Evolutionary conservation across 2,113 vertebrate genomes (phyloP), one percentile per base, ranked within the genome.

Genomic region (Periophthalmus modestus): DNA sequence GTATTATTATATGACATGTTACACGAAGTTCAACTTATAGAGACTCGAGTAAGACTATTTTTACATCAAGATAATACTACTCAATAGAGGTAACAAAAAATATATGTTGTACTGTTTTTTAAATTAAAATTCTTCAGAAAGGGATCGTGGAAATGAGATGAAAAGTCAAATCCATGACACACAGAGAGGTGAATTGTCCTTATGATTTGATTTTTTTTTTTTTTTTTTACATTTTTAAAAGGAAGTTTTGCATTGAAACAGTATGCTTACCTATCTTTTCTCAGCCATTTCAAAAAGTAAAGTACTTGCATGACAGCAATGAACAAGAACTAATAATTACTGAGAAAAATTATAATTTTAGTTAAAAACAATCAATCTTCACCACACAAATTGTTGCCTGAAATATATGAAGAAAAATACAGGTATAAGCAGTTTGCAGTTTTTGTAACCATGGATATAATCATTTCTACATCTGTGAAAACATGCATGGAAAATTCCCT

Each of bases 391-490:
- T 58, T 11, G 23, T 24, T 23, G 21, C 21, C 19, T 57, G 54
- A 21, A 11, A 55, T 21, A n/a, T 7, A 21, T n/a, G 10, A 55
- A 21, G 54, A 21, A 55, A 55, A 57, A 57, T n/a, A n/a, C n/a
- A n/a, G n/a, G 23, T 23, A 52, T 19, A 19, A 18, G 16, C 14
- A 5, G n/a, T 10, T 10, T 57, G 5, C 7, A 2, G 11, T 2
- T 57, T 21, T 23, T 57, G n/a, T 7, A 23, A 9, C 23, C 7
- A 57, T 23, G 15, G 9, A 21, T 28, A 3, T 28, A 28, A 57
- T 57, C 54, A 23, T 21, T 24, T 79, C 34, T 71, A 55, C 24
- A 68, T 43, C 11, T 72, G 66, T 71, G 34, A 58, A 63, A 76
- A 57, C 48, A 63, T 46, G 28, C 19, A 36, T 47, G 19, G 67